Percentiles rank a stretch among this genome's conserved stretches.
Conservation (phyloP, 2,888 invertebrate genomes). For the Peribatodes rhomboidaria region DNA sequence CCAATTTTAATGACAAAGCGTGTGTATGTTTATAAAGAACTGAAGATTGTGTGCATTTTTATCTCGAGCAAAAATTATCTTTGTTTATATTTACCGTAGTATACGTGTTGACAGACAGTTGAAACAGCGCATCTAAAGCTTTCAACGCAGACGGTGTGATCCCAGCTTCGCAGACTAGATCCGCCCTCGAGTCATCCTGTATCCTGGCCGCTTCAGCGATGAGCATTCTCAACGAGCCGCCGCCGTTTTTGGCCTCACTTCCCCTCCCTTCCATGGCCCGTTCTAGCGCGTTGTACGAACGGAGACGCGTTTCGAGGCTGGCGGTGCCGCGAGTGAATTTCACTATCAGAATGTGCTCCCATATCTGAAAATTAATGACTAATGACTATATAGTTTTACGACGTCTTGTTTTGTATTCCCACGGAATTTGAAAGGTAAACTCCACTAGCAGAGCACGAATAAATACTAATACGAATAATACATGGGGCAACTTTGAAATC, state of each 20-base stretch:
- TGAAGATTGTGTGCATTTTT: too few relatives aligned
- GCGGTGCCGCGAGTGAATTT: constrained; percentile 71
- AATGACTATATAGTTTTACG: too few relatives aligned
- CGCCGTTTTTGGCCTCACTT: constrained; percentile 79
- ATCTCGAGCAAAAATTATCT: too few relatives aligned
- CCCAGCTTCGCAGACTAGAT: constrained; percentile 76
- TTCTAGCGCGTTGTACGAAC: constrained; percentile 88
- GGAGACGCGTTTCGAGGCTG: constrained; percentile 88
- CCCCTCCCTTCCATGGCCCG: constrained; percentile 88
- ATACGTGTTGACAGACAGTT: constrained; percentile 73
- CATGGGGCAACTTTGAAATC: too few relatives aligned
- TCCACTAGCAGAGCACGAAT: too few relatives aligned
- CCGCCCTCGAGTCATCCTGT: constrained; percentile 85
- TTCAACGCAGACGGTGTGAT: constrained; percentile 70
- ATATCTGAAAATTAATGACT: constrained; percentile 85
- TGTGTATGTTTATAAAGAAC: too few relatives aligned
- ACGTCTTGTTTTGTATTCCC: too few relatives aligned
- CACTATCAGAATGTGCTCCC: constrained; percentile 84
- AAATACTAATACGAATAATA: too few relatives aligned
- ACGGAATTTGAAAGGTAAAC: too few relatives aligned
- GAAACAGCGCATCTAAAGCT: constrained; percentile 64
- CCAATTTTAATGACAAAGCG: too few relatives aligned
- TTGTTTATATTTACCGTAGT: constrained; percentile 65
- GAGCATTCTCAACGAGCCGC: constrained; percentile 84
- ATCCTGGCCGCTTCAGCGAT: constrained; percentile 89